phyloP scores from a whole-genome alignment of 2,797 vertebrate genomes.

The Chromis chromis region DNA sequence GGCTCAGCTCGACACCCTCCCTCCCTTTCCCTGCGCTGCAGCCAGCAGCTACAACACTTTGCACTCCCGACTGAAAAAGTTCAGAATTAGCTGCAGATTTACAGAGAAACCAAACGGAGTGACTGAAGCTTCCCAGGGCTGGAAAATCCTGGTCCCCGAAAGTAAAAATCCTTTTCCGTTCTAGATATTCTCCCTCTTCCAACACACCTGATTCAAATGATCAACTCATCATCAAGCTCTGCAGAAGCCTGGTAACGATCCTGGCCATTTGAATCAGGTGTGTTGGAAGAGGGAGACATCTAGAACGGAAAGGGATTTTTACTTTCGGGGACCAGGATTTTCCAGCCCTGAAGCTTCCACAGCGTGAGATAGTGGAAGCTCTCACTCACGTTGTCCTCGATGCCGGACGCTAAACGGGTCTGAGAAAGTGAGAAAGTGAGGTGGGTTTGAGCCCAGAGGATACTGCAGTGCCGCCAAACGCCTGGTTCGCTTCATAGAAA shows the following conservation, averaged over 20 bases:
- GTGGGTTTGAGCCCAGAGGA: background rate
- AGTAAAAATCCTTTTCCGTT: too few relatives aligned
- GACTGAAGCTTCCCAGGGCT: too few relatives aligned
- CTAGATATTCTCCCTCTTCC: too few relatives aligned
- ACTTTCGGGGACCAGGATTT: too few relatives aligned
- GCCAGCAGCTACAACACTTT: slow-evolving; percentile 62
- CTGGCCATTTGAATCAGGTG: too few relatives aligned
- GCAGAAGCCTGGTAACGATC: too few relatives aligned
- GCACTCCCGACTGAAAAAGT: slow-evolving; percentile 43
- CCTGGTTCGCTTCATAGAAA: slow-evolving; percentile 29
- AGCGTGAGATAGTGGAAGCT: slow-evolving; percentile 21
- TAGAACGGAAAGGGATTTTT: too few relatives aligned
- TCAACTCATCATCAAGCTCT: too few relatives aligned
- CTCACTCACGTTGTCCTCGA: background rate
- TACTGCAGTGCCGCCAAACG: slow-evolving; percentile 4
- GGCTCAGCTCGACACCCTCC: slow-evolving; percentile 43
- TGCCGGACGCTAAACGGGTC: slow-evolving; percentile 29
- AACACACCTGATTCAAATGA: too few relatives aligned
- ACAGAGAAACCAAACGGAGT: slow-evolving; percentile 19
- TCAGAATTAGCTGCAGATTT: slow-evolving; percentile 47
- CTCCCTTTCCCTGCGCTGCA: slow-evolving; percentile 27
- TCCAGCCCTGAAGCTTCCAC: too few relatives aligned
- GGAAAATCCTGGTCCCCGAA: too few relatives aligned
- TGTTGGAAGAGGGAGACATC: too few relatives aligned
- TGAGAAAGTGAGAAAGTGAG: background rate